Conservation (phyloP, 2,797 vertebrate species). For the Agapornis canus region DNA sequence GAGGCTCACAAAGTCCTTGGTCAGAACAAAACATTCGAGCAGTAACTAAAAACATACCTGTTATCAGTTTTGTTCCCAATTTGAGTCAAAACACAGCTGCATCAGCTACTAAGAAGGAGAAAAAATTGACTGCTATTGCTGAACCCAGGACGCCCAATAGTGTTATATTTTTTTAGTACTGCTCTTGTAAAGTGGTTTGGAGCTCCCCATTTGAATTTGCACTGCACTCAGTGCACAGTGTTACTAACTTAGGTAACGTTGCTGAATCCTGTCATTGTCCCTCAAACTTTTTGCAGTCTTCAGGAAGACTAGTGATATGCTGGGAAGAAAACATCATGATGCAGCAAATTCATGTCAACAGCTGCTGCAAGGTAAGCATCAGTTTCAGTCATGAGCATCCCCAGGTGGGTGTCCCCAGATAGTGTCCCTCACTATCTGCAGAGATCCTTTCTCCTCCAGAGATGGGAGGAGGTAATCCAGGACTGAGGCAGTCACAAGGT, state of each 20-base stretch:
- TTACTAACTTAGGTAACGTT: background rate
- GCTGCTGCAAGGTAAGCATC: background rate
- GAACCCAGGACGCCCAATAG: too few relatives aligned
- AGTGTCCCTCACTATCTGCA: background rate
- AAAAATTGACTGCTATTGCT: too few relatives aligned
- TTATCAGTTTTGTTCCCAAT: too few relatives aligned
- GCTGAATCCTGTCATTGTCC: background rate
- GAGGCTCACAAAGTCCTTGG: too few relatives aligned
- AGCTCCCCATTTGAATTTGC: background rate
- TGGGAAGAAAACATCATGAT: background rate
- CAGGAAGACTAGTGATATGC: fast-evolving
- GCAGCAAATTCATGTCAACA: background rate
- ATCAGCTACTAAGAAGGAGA: too few relatives aligned
- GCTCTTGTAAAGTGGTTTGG: background rate
- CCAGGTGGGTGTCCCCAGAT: background rate
- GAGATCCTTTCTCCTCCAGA: background rate
- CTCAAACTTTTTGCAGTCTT: background rate
- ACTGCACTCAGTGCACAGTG: background rate
- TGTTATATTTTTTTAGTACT: background rate
- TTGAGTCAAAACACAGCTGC: too few relatives aligned
- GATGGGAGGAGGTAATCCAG: background rate
- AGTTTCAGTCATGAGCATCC: background rate
- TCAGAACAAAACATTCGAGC: too few relatives aligned
- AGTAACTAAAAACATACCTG: too few relatives aligned
- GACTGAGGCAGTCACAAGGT: background rate